phyloP scores from a whole-genome alignment of 2,113 vertebrate species.

The Laticauda laticaudata region DNA sequence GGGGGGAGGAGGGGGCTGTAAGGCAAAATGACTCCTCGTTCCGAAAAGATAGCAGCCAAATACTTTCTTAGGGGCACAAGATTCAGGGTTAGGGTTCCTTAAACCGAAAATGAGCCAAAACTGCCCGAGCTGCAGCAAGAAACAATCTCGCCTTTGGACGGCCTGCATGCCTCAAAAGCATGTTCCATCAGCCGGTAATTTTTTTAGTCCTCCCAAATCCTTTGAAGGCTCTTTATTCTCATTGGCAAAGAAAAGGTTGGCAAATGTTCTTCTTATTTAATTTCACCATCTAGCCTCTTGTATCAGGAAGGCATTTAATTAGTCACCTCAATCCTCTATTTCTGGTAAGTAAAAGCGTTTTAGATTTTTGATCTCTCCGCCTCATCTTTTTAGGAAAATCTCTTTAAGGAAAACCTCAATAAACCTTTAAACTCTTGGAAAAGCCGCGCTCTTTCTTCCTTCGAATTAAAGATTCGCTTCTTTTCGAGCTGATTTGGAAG shows the following conservation, averaged over 20 bases:
- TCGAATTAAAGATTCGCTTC: background rate
- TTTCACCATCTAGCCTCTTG: background rate
- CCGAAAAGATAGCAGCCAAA: background rate
- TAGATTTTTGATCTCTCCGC: background rate
- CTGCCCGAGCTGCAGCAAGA: background rate
- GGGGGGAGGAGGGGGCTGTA: background rate
- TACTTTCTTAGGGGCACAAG: background rate
- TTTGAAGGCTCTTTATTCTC: background rate
- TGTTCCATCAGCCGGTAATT: background rate
- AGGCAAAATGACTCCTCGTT: background rate
- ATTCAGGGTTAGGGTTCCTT: background rate
- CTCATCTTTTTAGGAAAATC: background rate
- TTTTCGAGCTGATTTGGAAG: background rate
- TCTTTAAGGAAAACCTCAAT: background rate
- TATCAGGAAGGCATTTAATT: background rate
- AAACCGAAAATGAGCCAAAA: background rate
- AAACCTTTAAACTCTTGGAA: background rate
- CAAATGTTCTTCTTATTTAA: background rate
- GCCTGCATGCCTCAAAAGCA: background rate
- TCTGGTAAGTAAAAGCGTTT: background rate
- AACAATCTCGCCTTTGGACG: background rate
- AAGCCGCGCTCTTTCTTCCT: background rate
- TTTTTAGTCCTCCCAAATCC: background rate
- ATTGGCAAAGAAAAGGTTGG: background rate
- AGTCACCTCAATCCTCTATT: background rate